These are phyloP conservation scores for Phthorimaea operculella DNA, from an alignment of 1,140 invertebrate species.

Conservation along the genomic window DNA sequence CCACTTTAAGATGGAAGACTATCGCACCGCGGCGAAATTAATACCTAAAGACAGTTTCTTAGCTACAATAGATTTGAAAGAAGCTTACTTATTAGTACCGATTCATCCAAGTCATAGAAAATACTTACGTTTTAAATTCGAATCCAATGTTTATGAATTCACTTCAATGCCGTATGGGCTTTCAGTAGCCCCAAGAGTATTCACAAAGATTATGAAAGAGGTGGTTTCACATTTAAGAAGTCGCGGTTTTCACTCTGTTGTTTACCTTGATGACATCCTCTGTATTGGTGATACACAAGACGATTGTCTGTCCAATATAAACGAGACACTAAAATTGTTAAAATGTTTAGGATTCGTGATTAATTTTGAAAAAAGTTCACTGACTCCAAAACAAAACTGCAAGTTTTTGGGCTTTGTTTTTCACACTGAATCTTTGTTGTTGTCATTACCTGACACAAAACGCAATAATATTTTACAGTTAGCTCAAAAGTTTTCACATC, in stretches of 20 bases:
- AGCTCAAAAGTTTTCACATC: neutral
- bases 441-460: conserved; percentile 4
- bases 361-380: conserved; percentile 5
- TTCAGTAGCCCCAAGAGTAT: conserved; percentile 1
- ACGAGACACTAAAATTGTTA: conserved; percentile 2
- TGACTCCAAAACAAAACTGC: neutral
- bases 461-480: neutral
- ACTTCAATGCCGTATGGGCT: conserved; percentile 4
- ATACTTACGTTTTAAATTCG: conserved; percentile 5
- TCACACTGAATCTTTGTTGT: neutral
- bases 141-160: neutral
- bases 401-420: conserved; percentile 7
- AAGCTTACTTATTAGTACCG: conserved; percentile 2
- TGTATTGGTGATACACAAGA: neutral
- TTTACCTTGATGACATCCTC: conserved; percentile 8
- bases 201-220: conserved; percentile 4
- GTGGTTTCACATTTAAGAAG: conserved; percentile 1
- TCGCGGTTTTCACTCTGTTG: neutral
- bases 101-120: neutral
- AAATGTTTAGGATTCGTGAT: conserved; percentile 6
- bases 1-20: conserved; percentile 12
- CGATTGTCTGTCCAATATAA: neutral
- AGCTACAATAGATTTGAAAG: conserved; percentile 3
- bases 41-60: conserved; percentile 7
- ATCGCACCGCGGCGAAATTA: conserved; percentile 7